These are phyloP conservation scores for Oncorhynchus mykiss DNA, from an alignment of 2,113 vertebrate species.

Conservation along the genomic window DNA sequence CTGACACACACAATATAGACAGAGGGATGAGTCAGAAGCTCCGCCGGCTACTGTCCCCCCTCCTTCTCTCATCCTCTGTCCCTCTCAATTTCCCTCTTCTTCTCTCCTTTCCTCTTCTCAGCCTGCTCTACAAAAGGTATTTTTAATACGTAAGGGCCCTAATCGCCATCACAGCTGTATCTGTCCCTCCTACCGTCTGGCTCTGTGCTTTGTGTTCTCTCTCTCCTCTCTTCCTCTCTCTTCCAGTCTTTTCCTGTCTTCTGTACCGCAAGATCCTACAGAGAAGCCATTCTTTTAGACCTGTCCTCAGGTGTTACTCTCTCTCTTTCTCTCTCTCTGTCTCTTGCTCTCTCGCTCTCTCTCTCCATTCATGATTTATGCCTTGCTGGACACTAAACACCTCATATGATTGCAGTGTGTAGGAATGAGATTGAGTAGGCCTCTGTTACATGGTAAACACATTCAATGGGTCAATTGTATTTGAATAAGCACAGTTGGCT, in stretches of 20 bases:
- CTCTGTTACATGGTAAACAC: no score
- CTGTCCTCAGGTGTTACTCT: background rate
- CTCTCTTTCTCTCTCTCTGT: background rate
- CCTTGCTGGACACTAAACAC: no score
- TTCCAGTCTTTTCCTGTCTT: background rate
- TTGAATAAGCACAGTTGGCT: no score
- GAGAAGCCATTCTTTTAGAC: background rate
- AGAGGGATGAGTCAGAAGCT: conserved; percentile 56
- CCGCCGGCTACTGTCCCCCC: conserved; percentile 44
- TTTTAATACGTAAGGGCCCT: conserved; percentile 64
- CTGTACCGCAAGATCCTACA: conserved; percentile 7
- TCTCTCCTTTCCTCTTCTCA: conserved; percentile 33
- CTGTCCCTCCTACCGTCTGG: background rate
- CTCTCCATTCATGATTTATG: background rate
- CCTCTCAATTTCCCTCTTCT: conserved; percentile 18
- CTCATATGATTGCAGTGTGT: no score
- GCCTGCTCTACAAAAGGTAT: conserved; percentile 46
- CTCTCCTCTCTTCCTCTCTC: background rate
- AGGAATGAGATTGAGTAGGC: no score
- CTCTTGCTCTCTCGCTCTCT: background rate
- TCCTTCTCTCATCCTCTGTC: no score
- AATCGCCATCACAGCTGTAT: conserved; percentile 65
- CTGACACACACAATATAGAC: no score
- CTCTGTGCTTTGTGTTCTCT: background rate
- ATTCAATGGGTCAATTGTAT: no score